Evolutionary conservation across 92 coral and sea anemone genomes (phyloP).

Genomic region (Montipora capitata): DNA sequence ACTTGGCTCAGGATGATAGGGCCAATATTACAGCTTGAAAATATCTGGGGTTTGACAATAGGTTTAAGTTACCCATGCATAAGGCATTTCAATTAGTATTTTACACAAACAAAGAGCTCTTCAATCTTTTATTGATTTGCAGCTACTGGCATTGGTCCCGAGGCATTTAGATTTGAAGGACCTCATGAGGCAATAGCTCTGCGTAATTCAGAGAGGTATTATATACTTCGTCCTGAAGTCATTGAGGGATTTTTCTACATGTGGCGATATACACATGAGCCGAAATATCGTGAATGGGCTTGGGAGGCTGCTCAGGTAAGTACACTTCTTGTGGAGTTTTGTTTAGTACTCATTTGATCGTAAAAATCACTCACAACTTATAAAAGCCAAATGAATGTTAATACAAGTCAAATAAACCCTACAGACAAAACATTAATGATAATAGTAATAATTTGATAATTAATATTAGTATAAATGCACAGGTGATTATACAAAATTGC

Average conservation of each 20-base stretch:
- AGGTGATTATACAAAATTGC: too few relatives aligned
- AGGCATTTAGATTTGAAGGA: slow-evolving; percentile 97
- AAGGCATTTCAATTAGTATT: not conserved
- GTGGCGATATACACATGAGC: slow-evolving; percentile 97
- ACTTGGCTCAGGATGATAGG: too few relatives aligned
- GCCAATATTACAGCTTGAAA: too few relatives aligned
- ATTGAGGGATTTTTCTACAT: slow-evolving; percentile 95
- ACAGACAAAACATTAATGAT: too few relatives aligned
- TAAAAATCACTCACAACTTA: too few relatives aligned
- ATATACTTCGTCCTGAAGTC: slow-evolving; percentile 97
- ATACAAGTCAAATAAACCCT: too few relatives aligned
- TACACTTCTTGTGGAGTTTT: not conserved
- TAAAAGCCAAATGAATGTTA: too few relatives aligned
- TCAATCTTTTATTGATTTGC: not conserved
- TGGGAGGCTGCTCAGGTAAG: slow-evolving; percentile 98
- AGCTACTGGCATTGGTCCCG: slow-evolving; percentile 99
- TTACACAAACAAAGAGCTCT: not conserved
- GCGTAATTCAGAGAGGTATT: slow-evolving; percentile 88
- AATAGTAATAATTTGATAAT: too few relatives aligned
- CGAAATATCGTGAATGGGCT: slow-evolving; percentile 97
- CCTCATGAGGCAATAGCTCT: slow-evolving; percentile 88
- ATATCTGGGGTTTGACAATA: too few relatives aligned
- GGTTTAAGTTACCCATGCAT: not conserved
- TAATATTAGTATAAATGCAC: too few relatives aligned
- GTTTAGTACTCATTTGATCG: too few relatives aligned